Evolutionary conservation across 2,113 vertebrate species (phyloP).

Genomic region (Myrmophylax atrothorax): DNA sequence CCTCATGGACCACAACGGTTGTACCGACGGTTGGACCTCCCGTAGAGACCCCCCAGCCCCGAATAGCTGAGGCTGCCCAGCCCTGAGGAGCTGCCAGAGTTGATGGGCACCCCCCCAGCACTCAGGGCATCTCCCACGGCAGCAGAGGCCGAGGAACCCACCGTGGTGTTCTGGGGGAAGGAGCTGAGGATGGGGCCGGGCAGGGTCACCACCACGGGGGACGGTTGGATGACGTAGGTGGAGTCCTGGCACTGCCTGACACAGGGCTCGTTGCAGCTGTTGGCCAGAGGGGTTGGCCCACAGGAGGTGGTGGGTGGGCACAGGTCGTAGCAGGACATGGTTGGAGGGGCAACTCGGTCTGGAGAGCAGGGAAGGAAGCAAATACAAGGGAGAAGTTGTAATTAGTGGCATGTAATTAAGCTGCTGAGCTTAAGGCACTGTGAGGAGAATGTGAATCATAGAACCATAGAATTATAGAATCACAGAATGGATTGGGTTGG

Average conservation of each 20-base stretch:
- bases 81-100: neutral
- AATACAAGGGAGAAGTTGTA: no score
- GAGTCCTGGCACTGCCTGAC: constrained; percentile 51
- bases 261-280: constrained; percentile 30
- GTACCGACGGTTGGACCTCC: constrained; percentile 19
- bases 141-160: constrained; percentile 22
- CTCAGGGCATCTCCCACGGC: constrained; percentile 20
- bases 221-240: neutral
- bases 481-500: no score
- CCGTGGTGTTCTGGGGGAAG: constrained; percentile 21
- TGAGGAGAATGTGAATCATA: no score
- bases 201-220: constrained; percentile 30
- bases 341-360: no score
- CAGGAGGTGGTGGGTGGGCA: neutral
- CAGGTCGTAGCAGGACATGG: no score
- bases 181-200: constrained; percentile 45
- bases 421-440: no score
- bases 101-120: neutral
- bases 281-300: neutral
- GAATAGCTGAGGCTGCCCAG: neutral
- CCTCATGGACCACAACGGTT: constrained; percentile 24
- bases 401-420: no score
- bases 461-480: no score
- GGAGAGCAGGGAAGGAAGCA: no score
- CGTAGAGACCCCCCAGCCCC: neutral